Conservation (phyloP, 1,140 invertebrate species). For the Pseudomyrmex flavicornis region DNA sequence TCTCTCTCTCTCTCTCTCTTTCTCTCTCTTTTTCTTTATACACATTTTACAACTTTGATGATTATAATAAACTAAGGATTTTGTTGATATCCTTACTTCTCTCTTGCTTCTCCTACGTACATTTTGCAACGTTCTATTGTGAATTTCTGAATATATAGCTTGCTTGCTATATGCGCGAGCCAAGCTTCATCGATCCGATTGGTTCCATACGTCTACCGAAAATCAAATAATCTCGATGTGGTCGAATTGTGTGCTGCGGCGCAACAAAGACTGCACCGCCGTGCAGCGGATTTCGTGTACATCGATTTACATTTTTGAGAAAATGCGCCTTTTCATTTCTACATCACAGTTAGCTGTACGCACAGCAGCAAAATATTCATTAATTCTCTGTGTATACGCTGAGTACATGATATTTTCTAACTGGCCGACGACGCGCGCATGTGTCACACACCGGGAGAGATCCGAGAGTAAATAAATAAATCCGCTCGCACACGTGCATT, state of each 20-base stretch:
- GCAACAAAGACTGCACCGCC: conserved; percentile 18
- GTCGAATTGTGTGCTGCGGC: conserved; percentile 14
- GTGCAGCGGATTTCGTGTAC: conserved; percentile 27
- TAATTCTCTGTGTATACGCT: conserved; percentile 7
- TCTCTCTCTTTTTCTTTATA: not conserved
- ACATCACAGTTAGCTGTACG: not conserved
- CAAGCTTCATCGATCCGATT: conserved; percentile 33
- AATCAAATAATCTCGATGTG: conserved; percentile 68
- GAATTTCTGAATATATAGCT: too few relatives aligned
- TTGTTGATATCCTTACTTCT: not conserved
- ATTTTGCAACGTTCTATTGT: too few relatives aligned
- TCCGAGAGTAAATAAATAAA: conserved; percentile 44
- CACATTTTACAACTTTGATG: conserved; percentile 43
- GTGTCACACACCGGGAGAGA: not conserved
- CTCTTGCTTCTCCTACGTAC: not conserved
- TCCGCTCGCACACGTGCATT: not conserved
- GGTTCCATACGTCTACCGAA: conserved; percentile 48
- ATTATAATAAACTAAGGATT: not conserved
- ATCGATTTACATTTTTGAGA: conserved; percentile 53
- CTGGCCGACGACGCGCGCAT: not conserved
- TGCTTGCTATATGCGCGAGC: not conserved
- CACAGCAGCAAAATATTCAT: conserved; percentile 25
- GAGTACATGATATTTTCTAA: conserved; percentile 23
- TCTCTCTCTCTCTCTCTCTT: too few relatives aligned
- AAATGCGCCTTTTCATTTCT: conserved; percentile 2